Conservation (phyloP, 2,113 vertebrate genomes). For the Neotragus pygmaeus region DNA sequence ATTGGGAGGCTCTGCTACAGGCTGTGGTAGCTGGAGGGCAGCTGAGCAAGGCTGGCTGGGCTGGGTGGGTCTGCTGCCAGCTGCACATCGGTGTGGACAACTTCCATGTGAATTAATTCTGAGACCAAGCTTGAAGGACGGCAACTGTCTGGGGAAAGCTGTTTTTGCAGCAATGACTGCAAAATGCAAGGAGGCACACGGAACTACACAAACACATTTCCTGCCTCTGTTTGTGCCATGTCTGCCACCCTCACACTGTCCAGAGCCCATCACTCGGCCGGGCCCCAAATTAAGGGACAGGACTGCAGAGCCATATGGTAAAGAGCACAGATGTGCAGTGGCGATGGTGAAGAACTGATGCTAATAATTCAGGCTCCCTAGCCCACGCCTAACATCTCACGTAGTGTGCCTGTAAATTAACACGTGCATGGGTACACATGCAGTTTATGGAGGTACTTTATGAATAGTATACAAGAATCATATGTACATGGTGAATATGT, state of each 20-base stretch:
- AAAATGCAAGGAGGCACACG: background rate
- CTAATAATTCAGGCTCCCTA: background rate
- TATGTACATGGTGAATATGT: background rate
- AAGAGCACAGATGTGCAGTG: background rate
- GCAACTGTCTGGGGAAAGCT: background rate
- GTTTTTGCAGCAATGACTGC: background rate
- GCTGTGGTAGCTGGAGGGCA: background rate
- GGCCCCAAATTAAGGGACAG: background rate
- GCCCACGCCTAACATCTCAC: background rate
- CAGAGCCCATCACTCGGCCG: background rate
- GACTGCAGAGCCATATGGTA: background rate
- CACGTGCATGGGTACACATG: background rate
- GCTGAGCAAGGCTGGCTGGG: no score
- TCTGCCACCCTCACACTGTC: background rate
- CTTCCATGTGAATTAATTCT: background rate
- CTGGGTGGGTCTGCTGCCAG: background rate
- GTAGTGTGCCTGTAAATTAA: background rate
- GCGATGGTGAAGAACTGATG: background rate
- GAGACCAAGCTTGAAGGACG: background rate
- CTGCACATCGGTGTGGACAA: background rate
- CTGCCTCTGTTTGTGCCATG: background rate
- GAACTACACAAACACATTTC: background rate
- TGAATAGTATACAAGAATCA: background rate
- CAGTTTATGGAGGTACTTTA: background rate
- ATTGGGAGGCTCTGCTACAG: background rate